Conservation (phyloP, 2,113 vertebrate species). For the Phasianus colchicus region DNA sequence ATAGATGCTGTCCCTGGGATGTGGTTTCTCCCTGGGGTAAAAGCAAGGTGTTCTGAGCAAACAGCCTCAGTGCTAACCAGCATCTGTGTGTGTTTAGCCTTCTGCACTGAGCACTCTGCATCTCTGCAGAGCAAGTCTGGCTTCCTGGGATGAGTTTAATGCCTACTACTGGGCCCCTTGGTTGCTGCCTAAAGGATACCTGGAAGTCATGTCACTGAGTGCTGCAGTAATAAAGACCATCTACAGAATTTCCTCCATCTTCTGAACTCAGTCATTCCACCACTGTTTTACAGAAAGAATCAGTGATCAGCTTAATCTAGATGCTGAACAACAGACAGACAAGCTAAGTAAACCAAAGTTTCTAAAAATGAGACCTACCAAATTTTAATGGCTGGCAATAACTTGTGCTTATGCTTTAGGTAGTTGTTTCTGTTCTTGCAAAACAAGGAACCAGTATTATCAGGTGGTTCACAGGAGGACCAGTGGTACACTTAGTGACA, state of each 20-base stretch:
- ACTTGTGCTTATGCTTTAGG: background rate
- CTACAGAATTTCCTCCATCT: background rate
- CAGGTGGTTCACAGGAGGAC: accelerated
- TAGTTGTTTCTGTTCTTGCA: background rate
- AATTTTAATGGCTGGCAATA: background rate
- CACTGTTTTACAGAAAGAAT: background rate
- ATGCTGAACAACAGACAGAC: background rate
- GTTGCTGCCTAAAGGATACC: background rate
- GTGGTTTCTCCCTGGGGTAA: background rate
- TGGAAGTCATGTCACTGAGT: background rate
- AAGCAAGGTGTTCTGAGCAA: background rate
- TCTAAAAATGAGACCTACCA: background rate
- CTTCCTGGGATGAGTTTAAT: background rate
- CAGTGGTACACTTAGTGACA: too few species aligned
- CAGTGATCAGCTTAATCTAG: background rate
- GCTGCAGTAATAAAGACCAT: background rate
- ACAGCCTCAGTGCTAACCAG: background rate
- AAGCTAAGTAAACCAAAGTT: background rate
- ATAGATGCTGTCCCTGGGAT: background rate
- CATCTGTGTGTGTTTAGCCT: background rate
- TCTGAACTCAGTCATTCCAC: background rate
- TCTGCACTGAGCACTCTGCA: background rate
- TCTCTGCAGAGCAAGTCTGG: background rate
- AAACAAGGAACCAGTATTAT: background rate
- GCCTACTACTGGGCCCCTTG: background rate